Evolutionary conservation across 2,113 vertebrate species (phyloP).

Genomic region (Dasyornis broadbenti): DNA sequence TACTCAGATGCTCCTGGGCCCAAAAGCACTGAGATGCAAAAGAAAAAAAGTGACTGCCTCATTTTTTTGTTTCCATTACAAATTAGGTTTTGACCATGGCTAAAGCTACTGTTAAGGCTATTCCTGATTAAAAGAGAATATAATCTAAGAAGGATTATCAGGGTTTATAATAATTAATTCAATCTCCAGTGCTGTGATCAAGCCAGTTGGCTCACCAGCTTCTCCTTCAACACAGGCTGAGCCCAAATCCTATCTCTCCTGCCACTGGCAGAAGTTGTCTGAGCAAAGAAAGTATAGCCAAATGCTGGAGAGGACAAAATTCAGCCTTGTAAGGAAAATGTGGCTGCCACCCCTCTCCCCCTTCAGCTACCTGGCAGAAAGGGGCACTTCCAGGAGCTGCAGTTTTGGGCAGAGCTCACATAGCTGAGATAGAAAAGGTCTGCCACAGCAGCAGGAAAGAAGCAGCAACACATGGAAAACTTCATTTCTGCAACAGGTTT

Average conservation of each 20-base stretch:
- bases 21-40: conserved; percentile 59
- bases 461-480: background rate
- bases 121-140: conserved; percentile 8
- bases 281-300: background rate
- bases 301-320: background rate
- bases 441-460: background rate
- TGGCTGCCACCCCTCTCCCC: background rate
- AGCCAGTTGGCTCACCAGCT: fast-evolving
- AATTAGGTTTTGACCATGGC: conserved; percentile 37
- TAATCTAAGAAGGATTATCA: background rate
- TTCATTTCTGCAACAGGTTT: background rate
- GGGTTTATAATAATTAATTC: background rate
- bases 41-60: conserved; percentile 23
- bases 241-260: background rate
- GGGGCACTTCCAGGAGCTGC: background rate
- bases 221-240: background rate
- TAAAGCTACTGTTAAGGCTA: conserved; percentile 34
- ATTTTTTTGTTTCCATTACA: conserved; percentile 22
- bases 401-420: background rate
- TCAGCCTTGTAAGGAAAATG: background rate
- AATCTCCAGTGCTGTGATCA: background rate
- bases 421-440: background rate
- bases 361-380: background rate
- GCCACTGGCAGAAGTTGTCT: background rate
- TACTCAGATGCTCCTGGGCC: conserved; percentile 54